Percentiles rank a stretch among this genome's conserved stretches.
Conservation (phyloP, 2,797 vertebrate species). For the Carcharodon carcharias region DNA sequence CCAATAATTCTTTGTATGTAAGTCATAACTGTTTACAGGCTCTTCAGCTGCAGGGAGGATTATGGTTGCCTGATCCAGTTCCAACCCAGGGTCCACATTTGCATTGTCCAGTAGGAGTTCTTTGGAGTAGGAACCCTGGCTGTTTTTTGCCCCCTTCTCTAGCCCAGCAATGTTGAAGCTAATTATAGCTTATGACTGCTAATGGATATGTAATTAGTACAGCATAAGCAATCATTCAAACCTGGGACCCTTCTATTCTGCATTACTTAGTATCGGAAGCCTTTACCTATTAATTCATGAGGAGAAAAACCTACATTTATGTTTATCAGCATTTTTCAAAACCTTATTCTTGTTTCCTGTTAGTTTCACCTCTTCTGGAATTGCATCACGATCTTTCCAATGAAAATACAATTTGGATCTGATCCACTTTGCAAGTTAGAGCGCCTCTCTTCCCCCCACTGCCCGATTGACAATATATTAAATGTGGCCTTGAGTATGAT, state of each 20-base stretch:
- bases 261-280: neutral
- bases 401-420: neutral
- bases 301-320: neutral
- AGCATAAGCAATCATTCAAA: neutral
- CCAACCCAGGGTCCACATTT: neutral
- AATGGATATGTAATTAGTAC: neutral
- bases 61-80: neutral
- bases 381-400: neutral
- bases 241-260: neutral
- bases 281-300: neutral
- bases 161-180: neutral
- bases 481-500: neutral
- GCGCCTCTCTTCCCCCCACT: neutral
- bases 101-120: neutral
- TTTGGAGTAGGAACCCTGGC: neutral
- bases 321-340: neutral
- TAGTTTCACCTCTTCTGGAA: neutral
- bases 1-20: neutral
- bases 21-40: neutral
- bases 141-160: neutral
- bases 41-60: neutral
- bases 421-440: neutral
- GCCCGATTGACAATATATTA: neutral
- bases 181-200: neutral
- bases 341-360: neutral